Evolutionary conservation across 2,888 invertebrate species (phyloP), one percentile per base, ranked within the genome.

Genomic region (Idaea straminata): DNA sequence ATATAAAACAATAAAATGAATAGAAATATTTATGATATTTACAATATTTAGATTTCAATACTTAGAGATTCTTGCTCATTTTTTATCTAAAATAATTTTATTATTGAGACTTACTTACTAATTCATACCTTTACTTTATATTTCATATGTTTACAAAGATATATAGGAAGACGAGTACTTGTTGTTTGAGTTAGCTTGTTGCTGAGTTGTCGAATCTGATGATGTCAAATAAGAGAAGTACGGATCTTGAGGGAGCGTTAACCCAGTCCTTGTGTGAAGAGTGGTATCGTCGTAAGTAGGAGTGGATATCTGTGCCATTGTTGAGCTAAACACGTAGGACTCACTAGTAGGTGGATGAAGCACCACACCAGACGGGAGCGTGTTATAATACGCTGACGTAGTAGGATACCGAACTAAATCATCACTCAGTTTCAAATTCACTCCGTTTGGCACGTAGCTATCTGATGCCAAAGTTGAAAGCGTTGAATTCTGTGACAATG

Each of bases 371-470:
- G 77, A 82, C 4, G 89, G 70, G 64, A 91, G 71, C 4, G 87
- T 75, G 69, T 85, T 90, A 71, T 88, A 91, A 72, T 89, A 91
- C 5, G 88, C 70, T 60, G 87, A 79, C 34, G 82, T 81, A 57
- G 83, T 63, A 57, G 85, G 72, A 67, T 85, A 91, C 36, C 91
- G 81, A 25, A 83, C 72, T 70, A 90, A 81, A 68, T 92, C 92
- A 61, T 92, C 92, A 65, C 78, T 86, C 38, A 89, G 76, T 72
- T 91, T 92, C 62, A 90, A 83, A 80, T 83, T 86, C 38, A 85
- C 81, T 70, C 91, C 90, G 69, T 92, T 92, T 5, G 92, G 91
- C 15, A 92, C 85, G 74, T 92, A 92, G 71, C 80, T 89, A 78
- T 92, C 92, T 69, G 88, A 77, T 70, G 84, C 69, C 66, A 91